Evolutionary conservation across 2,113 vertebrate genomes (phyloP).

Genomic region (Mirounga angustirostris): DNA sequence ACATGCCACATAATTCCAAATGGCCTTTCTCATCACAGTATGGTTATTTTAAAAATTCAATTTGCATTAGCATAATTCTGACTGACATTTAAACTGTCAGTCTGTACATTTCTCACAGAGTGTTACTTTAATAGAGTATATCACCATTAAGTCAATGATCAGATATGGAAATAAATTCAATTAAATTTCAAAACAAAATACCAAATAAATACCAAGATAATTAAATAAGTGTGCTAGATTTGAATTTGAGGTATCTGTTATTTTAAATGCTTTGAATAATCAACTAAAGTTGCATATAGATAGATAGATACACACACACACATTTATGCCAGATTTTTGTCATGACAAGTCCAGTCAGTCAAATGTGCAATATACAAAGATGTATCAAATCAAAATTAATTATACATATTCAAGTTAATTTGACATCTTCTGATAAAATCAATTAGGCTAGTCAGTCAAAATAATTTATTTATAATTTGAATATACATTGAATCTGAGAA

Average conservation of each 20-base stretch:
- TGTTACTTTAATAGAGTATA: conserved; percentile 42
- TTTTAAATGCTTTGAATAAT: conserved; percentile 49
- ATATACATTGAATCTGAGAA: not conserved
- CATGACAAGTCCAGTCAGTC: not conserved
- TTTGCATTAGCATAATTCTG: conserved; percentile 65
- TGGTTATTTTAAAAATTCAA: conserved; percentile 58
- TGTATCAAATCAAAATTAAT: conserved; percentile 9
- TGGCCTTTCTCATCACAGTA: conserved; percentile 67
- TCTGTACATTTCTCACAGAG: conserved; percentile 50
- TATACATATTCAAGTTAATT: not conserved
- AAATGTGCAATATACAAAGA: not conserved
- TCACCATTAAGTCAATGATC: conserved; percentile 60
- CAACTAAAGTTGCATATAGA: not conserved
- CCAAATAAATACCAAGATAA: conserved; percentile 60
- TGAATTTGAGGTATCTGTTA: not conserved
- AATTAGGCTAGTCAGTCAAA: not conserved
- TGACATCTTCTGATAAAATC: not conserved
- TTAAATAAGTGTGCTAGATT: conserved; percentile 44
- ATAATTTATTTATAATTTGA: not conserved
- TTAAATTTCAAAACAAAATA: conserved; percentile 66
- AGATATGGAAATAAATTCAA: conserved; percentile 66
- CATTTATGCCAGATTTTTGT: not conserved
- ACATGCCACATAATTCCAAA: conserved; percentile 73
- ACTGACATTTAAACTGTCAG: conserved; percentile 65
- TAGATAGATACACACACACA: not conserved